Evolutionary conservation across 2,888 invertebrate genomes (phyloP).

Genomic region (Synanthedon tipuliformis): DNA sequence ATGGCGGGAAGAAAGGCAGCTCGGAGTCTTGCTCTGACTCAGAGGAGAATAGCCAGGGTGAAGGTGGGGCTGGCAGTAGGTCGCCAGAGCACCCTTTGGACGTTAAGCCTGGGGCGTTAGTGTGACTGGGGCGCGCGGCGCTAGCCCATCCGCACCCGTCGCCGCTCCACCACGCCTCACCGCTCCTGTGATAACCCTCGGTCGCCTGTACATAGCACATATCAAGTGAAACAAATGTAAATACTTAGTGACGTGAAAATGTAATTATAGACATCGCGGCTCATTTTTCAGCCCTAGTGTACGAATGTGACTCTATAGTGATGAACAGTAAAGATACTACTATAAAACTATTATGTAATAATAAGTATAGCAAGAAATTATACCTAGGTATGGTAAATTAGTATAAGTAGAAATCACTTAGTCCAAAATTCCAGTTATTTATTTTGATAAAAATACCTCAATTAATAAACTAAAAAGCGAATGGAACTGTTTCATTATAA

Average conservation of each 20-base stretch:
- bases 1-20: constrained; percentile 78
- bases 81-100: constrained; percentile 74
- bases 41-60: constrained; percentile 85
- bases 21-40: constrained; percentile 92
- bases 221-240: constrained; percentile 45
- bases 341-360: constrained; percentile 38
- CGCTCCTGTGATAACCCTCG: constrained; percentile 51
- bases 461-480: neutral
- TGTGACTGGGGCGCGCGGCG: constrained; percentile 79
- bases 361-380: constrained; percentile 43
- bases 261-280: constrained; percentile 37
- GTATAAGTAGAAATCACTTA: constrained; percentile 61
- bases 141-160: constrained; percentile 10
- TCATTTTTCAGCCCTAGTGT: constrained; percentile 29
- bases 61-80: constrained; percentile 65
- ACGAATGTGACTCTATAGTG: constrained; percentile 54
- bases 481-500: no score
- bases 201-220: constrained; percentile 54
- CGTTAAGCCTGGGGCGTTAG: constrained; percentile 78
- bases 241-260: constrained; percentile 28
- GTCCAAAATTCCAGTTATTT: constrained; percentile 60
- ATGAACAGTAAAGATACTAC: constrained; percentile 64
- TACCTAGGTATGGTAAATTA: constrained; percentile 32
- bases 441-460: constrained; percentile 17
- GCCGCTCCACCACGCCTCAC: constrained; percentile 37